Evolutionary conservation across 2,888 invertebrate genomes (phyloP).

Genomic region (Cryptocheilus praepositus): DNA sequence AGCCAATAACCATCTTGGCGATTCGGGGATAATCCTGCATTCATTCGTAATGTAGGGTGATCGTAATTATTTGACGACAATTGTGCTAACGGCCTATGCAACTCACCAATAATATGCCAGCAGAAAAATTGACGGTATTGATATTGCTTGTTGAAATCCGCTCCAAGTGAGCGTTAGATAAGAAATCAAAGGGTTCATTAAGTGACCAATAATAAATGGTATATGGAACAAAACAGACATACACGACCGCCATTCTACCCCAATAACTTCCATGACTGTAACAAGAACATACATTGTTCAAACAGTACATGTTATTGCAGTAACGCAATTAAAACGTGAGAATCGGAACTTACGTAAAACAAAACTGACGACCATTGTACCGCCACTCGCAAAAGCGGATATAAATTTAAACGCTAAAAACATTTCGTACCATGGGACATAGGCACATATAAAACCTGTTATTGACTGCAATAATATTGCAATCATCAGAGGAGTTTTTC

Average conservation of each 20-base stretch:
- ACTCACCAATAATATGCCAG: constrained; percentile 76
- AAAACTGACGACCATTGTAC: constrained; percentile 82
- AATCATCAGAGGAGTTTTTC: constrained; percentile 79
- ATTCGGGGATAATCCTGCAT: constrained; percentile 76
- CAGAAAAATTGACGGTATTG: constrained; percentile 74
- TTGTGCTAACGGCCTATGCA: not conserved
- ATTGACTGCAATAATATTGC: constrained; percentile 78
- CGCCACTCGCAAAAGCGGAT: constrained; percentile 80
- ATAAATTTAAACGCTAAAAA: constrained; percentile 79
- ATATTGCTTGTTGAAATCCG: constrained; percentile 74
- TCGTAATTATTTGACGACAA: not conserved
- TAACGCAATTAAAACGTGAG: not conserved
- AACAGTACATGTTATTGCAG: not conserved
- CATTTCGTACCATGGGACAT: constrained; percentile 78
- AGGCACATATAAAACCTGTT: constrained; percentile 78
- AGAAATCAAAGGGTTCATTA: constrained; percentile 78
- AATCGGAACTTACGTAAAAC: constrained; percentile 76
- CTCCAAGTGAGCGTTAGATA: constrained; percentile 79
- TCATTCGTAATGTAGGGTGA: not conserved
- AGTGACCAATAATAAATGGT: constrained; percentile 78
- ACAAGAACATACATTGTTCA: not conserved
- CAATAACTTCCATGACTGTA: constrained; percentile 79
- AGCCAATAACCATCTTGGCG: constrained; percentile 76
- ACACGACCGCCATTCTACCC: constrained; percentile 74
- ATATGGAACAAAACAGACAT: constrained; percentile 77